phyloP scores from a whole-genome alignment of 2,113 vertebrate genomes.

The Sorex araneus region DNA sequence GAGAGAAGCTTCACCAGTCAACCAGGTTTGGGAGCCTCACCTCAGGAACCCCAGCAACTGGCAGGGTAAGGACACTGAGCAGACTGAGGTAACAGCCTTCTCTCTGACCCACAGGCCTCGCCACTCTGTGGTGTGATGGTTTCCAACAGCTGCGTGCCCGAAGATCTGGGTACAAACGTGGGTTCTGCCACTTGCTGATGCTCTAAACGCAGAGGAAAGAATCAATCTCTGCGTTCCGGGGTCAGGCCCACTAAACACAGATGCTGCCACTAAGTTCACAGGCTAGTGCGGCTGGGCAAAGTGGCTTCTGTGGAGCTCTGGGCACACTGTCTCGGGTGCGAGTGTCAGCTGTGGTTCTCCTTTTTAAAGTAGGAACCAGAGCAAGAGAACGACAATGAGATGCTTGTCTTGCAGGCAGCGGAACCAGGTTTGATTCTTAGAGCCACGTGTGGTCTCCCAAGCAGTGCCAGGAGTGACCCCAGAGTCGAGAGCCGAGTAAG shows the following conservation, averaged over 20 bases:
- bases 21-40: neutral
- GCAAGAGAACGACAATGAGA: no score
- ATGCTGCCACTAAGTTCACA: neutral
- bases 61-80: neutral
- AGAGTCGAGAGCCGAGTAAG: no score
- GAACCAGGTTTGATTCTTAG: no score
- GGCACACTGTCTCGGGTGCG: neutral
- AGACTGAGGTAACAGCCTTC: neutral
- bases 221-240: neutral
- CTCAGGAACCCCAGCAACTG: neutral
- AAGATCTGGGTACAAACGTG: conserved; percentile 11
- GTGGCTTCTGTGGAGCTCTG: neutral
- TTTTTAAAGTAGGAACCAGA: no score
- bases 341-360: no score
- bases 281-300: neutral
- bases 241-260: neutral
- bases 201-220: neutral
- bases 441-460: no score
- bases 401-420: no score
- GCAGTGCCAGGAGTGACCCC: no score
- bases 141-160: conserved; percentile 11
- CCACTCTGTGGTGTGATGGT: neutral
- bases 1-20: neutral
- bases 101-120: neutral
- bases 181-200: neutral